Base-by-base conservation (phyloP, 2,113 vertebrate genomes). In the Cheirogaleus medius region DNA sequence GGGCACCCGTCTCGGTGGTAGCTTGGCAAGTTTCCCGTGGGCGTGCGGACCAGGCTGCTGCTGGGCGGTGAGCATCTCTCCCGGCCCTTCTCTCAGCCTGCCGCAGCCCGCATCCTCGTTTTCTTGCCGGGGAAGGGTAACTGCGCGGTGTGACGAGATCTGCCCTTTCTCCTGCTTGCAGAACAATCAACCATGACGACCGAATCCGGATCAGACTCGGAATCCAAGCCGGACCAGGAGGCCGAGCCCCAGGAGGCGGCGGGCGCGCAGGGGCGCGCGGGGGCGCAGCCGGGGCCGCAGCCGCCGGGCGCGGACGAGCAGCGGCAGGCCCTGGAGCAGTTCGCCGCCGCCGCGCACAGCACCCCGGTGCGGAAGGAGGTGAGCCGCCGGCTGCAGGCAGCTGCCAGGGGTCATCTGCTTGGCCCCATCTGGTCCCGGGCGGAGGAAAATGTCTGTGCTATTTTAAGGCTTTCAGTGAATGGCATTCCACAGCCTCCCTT, bases 151-250 rank as follows among this genome's bases (percentile, higher is more conserved):
- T 47, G 25, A 81, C 1, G 56, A n/a, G 42, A 29, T 34, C 23
- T 56, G n/a, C 12, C 47, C 23, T 5, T 47, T 73, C 87, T 34
- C 96, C 97, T 94, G 82, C 95, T 98, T 98, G 18, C 98, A 99
- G 99, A 98, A 98, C 99, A 99, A 99, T 98, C 98, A 97, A 99
- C 99, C 99, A 99, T 99, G 99, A 99, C 99, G 66, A 99, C 99
- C 37, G 99, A 99, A 99, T 98, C 99, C 0, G 99, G 99, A 91
- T 98, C 99, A 84, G 99, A 99, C 98, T 99, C 99, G 0, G 99
- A 99, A 98, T 98, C 99, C 95, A 99, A 99, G 87, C 98, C 98
- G 18, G 99, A 99, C 82, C 99, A 99, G 95, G 99, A 99, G 97
- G 99, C 99, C 27, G 98, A 99, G 95, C 99, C 99, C 97, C 99